Conservation (phyloP, 2,113 vertebrate species). For the Platysteira castanea region DNA sequence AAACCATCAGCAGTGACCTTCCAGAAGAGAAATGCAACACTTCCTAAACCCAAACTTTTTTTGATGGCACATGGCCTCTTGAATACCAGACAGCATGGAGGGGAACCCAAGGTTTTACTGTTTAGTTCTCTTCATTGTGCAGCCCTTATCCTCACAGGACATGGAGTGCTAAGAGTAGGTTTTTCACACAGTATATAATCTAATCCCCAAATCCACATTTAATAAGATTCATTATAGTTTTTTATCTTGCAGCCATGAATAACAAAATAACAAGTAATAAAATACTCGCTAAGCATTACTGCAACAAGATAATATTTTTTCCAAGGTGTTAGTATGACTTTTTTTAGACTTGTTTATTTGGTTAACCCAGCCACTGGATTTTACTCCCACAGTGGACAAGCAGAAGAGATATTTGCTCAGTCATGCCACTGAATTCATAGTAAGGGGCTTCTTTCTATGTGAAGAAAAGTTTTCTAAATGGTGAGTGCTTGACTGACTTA, state of each 20-base stretch:
- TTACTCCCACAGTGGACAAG: not conserved
- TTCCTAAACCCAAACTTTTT: not conserved
- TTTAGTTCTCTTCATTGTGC: not conserved
- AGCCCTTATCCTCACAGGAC: not conserved
- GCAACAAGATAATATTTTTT: not conserved
- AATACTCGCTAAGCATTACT: not conserved
- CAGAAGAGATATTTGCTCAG: slow-evolving; percentile 5
- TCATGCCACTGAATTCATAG: not conserved
- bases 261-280: not conserved
- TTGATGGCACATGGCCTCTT: not conserved
- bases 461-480: slow-evolving; percentile 60
- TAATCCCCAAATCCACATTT: not conserved
- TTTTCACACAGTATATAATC: not conserved
- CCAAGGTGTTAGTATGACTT: not conserved
- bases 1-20: not conserved
- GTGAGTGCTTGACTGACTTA: slow-evolving; percentile 56
- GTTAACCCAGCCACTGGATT: not conserved
- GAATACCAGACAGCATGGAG: not conserved
- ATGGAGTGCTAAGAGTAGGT: not conserved
- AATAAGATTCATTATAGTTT: not conserved
- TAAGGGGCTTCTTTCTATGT: not conserved
- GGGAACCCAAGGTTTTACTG: not conserved
- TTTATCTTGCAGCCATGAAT: not conserved
- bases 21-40: not conserved
- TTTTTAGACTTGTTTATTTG: not conserved